Evolutionary conservation across 1,140 invertebrate genomes (phyloP), one percentile per base, ranked within the genome.

Genomic region (Leptopilina boulardi): DNA sequence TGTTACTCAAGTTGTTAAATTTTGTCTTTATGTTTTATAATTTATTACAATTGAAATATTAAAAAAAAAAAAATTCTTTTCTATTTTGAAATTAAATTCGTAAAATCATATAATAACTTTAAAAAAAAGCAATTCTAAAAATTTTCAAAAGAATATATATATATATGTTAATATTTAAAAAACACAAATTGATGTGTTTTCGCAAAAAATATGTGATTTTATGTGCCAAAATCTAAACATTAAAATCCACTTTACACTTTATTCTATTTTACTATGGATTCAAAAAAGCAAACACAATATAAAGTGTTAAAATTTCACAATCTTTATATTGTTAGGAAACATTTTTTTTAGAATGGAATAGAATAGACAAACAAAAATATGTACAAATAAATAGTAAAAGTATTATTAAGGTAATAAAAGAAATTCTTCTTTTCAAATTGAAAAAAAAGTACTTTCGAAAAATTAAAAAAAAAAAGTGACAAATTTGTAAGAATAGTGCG

Each of bases 381-480:
- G 11, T 44, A n/a, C n/a, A 44, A 44, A 15, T 15, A n/a, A 44
- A 44, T 1, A 10, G 0, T 38, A 38, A 38, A 38, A 38, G 34
- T 9, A 38, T 38, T 38, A 8, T 38, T 8, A 38, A 4, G 34
- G 5, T 38, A 38, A 38, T 38, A 9, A 38, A 38, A 6, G n/a
- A 38, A 6, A 9, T 38, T 38, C 9, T 38, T 38, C 9, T 38
- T 38, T 38, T 3, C 5, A 38, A 8, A 77, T 59, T 54, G 11
- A 70, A 41, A 34, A 19, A 21, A 54, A 70, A 41, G 70, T 47
- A 54, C 70, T 70, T 51, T 70, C 19, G 11, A 23, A 38, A 38
- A 6, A 38, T 34, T 34, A 34, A 34, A 6, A 34, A 34, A 3
- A 9, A 38, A 9, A 38, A 8, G 9, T 38, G 34, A 38, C 5